These are phyloP conservation scores for Clupea harengus DNA, from an alignment of 2,113 vertebrate genomes.

Conservation along the genomic window DNA sequence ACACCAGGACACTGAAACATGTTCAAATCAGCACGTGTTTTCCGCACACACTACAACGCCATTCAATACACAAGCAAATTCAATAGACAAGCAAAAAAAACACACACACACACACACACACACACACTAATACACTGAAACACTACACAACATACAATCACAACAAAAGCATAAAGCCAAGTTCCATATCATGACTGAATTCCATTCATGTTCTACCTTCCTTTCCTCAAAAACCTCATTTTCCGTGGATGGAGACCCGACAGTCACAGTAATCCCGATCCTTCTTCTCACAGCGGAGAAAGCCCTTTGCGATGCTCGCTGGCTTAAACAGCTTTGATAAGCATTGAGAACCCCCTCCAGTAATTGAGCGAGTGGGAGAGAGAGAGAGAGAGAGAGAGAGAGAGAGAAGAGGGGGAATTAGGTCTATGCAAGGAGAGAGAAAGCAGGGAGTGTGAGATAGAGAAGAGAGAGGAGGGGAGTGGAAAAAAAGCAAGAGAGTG, in stretches of 20 bases:
- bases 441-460: background rate
- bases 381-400: background rate
- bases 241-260: background rate
- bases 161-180: background rate
- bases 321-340: conserved; percentile 52
- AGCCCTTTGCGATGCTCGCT: conserved; percentile 35
- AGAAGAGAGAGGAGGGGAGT: background rate
- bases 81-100: background rate
- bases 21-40: background rate
- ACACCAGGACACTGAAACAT: background rate
- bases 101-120: background rate
- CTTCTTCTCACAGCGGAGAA: conserved; percentile 42
- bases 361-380: background rate
- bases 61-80: background rate
- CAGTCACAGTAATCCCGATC: conserved; percentile 5
- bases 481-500: background rate
- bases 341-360: conserved; percentile 56
- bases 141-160: background rate
- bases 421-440: background rate
- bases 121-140: background rate
- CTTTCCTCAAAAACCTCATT: conserved; percentile 11
- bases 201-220: background rate
- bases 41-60: background rate
- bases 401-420: background rate
- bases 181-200: background rate